phyloP scores from a whole-genome alignment of 2,113 vertebrate genomes.

The Channa argus region DNA sequence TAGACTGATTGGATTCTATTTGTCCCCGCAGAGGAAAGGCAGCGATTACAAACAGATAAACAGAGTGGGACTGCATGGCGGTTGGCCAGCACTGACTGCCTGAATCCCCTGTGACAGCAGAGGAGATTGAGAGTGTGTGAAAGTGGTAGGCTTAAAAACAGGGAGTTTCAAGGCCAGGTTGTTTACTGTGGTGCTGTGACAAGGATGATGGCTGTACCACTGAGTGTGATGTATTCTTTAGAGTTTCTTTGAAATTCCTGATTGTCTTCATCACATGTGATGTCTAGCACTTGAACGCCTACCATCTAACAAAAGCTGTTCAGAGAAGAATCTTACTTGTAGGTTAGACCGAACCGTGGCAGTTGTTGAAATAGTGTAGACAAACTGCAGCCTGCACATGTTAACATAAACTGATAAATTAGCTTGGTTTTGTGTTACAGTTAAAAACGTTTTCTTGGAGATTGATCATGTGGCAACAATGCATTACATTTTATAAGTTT shows the following conservation, averaged over 20 bases:
- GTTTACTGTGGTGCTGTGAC: constrained; percentile 63
- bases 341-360: not conserved
- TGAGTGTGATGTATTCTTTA: constrained; percentile 3
- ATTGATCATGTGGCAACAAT: not conserved
- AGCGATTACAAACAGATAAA: constrained; percentile 79
- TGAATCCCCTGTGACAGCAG: constrained; percentile 66
- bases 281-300: not conserved
- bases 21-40: constrained; percentile 72
- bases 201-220: constrained; percentile 53
- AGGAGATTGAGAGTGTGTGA: constrained; percentile 71
- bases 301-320: not conserved
- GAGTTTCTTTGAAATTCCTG: constrained; percentile 28
- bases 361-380: not conserved
- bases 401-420: too few relatives aligned
- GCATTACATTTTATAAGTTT: too few relatives aligned
- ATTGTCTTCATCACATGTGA: not conserved
- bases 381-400: not conserved
- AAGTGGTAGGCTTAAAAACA: constrained; percentile 64
- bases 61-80: constrained; percentile 69
- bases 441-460: not conserved
- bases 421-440: too few relatives aligned
- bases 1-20: constrained; percentile 76
- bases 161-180: constrained; percentile 66
- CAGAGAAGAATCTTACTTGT: not conserved
- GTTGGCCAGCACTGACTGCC: constrained; percentile 57